Conservation (phyloP, 2,797 vertebrate genomes). For the Hydrocynus forskahlii region DNA sequence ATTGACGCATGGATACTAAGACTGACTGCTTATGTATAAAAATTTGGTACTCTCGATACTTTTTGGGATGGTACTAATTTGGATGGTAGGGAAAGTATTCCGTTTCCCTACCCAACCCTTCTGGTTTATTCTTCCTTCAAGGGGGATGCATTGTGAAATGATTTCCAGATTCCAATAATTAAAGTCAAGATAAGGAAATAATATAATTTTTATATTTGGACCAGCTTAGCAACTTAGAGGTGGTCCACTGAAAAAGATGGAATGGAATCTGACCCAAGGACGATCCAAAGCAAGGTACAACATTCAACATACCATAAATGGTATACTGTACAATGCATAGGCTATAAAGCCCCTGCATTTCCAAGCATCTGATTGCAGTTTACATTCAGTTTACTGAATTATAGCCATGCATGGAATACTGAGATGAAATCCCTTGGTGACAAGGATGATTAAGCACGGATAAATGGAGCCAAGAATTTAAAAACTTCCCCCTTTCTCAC, state of each 20-base stretch:
- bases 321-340: not conserved
- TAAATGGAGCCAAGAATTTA: constrained; percentile 15
- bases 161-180: not conserved
- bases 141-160: not conserved
- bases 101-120: no score
- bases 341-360: not conserved
- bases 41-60: no score
- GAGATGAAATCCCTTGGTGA: constrained; percentile 10
- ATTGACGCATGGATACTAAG: no score
- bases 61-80: no score
- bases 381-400: constrained; percentile 5
- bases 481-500: constrained; percentile 39
- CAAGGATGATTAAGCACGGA: constrained; percentile 20
- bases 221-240: not conserved
- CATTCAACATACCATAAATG: not conserved
- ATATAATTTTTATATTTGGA: not conserved
- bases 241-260: not conserved
- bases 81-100: no score
- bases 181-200: not conserved
- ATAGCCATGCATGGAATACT: constrained; percentile 3
- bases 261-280: not conserved
- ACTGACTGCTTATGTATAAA: no score
- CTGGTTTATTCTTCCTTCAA: not conserved
- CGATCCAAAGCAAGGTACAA: not conserved
- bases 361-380: constrained; percentile 7